Evolutionary conservation across 2,113 vertebrate genomes (phyloP).

Genomic region (Perca schrenkii): DNA sequence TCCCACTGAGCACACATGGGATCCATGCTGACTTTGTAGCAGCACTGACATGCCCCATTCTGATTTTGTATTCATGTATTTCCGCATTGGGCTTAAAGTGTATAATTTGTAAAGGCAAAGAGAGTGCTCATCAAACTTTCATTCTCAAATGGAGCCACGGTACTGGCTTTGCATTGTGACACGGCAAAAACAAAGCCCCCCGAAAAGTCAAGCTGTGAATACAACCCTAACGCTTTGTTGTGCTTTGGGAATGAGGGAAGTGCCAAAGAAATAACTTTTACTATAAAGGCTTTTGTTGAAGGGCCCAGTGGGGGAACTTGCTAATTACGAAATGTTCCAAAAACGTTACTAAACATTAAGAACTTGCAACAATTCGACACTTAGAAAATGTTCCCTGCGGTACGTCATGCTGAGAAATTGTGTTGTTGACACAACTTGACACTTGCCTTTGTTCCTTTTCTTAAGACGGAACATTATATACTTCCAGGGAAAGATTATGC

Average conservation of each 20-base stretch:
- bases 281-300: slow-evolving; percentile 32
- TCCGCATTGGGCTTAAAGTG: not conserved
- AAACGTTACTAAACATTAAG: slow-evolving; percentile 13
- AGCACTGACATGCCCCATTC: not conserved
- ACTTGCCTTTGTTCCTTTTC: not conserved
- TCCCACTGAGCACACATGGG: not conserved
- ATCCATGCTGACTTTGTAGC: slow-evolving; percentile 7
- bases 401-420: not conserved
- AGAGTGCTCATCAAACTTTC: slow-evolving; percentile 19
- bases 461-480: not conserved
- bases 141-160: not conserved
- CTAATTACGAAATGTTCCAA: slow-evolving; percentile 48
- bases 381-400: not conserved
- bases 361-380: not conserved
- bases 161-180: not conserved
- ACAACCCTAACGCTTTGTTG: slow-evolving; percentile 19
- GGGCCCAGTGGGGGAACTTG: slow-evolving; percentile 20
- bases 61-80: not conserved
- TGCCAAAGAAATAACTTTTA: slow-evolving; percentile 19
- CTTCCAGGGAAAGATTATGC: not conserved
- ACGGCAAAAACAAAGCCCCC: slow-evolving; percentile 26
- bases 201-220: slow-evolving; percentile 12
- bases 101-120: slow-evolving; percentile 18
- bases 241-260: slow-evolving; percentile 23
- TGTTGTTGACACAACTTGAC: slow-evolving; percentile 26